A percentile compares a stretch with the other conserved stretches of the same genome.
Evolutionary conservation across 2,797 vertebrate genomes (phyloP).

Genomic region (Hafferia zeledoni): DNA sequence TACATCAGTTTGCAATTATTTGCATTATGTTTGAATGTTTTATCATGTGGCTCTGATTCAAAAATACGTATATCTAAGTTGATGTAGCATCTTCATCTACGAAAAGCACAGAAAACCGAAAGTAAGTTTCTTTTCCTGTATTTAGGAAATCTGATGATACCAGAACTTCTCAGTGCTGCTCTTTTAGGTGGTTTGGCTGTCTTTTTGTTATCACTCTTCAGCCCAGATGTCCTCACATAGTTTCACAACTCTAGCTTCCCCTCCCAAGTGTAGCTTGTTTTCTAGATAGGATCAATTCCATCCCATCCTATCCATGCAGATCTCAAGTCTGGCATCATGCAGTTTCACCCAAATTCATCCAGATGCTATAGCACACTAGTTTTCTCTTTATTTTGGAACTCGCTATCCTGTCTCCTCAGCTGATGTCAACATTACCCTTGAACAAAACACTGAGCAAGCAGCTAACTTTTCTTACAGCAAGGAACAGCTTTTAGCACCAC

Average conservation of each 20-base stretch:
- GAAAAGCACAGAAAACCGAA: not conserved
- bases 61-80: conserved; percentile 54
- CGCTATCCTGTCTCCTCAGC: not conserved
- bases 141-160: not conserved
- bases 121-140: not conserved
- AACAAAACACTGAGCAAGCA: conserved; percentile 13
- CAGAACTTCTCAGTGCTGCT: not conserved
- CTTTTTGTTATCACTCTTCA: not conserved
- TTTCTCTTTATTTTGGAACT: not conserved
- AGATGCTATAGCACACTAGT: not conserved
- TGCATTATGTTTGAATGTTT: conserved; percentile 76
- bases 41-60: conserved; percentile 66
- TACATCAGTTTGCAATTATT: conserved; percentile 77
- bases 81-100: conserved; percentile 23
- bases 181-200: not conserved
- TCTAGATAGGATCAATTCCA: not conserved
- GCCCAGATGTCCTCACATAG: not conserved
- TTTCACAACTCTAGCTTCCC: not conserved
- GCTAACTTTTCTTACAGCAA: not conserved
- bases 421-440: not conserved
- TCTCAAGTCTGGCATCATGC: not conserved
- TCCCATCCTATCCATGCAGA: not conserved
- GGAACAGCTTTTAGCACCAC: not conserved
- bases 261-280: not conserved
- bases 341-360: not conserved